A percentile compares a stretch with the other conserved stretches of the same genome.
phyloP scores from a whole-genome alignment of 2,113 vertebrate species.

The Pelobates fuscus region DNA sequence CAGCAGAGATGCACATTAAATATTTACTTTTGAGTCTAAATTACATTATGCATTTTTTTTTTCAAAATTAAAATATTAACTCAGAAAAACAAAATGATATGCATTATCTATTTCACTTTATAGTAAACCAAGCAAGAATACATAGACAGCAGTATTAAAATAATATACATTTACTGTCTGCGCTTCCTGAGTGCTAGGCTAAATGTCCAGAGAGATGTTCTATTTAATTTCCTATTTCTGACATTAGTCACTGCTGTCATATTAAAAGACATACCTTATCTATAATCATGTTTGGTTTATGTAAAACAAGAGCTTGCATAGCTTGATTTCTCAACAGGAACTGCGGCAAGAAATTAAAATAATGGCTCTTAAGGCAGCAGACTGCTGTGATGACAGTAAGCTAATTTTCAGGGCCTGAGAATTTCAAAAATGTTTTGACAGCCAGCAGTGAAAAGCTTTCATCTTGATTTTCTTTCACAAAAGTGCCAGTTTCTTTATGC shows the following conservation, averaged over 20 bases:
- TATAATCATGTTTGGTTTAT: slow-evolving; percentile 58
- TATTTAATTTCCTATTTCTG: slow-evolving; percentile 52
- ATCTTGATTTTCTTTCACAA: slow-evolving; percentile 56
- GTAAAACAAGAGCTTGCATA: slow-evolving; percentile 57
- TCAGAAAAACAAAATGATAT: too few relatives aligned
- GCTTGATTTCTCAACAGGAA: slow-evolving; percentile 60
- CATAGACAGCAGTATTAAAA: slow-evolving; percentile 13
- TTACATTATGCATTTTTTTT: too few relatives aligned
- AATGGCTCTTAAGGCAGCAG: slow-evolving; percentile 59
- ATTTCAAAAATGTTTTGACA: slow-evolving; percentile 72
- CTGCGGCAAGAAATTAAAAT: slow-evolving; percentile 64
- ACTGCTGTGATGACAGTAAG: slow-evolving; percentile 66
- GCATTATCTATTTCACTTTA: background rate
- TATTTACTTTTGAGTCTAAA: too few relatives aligned
- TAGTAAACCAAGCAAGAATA: slow-evolving; percentile 12
- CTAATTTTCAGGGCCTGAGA: slow-evolving; percentile 62
- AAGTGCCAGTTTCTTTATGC: slow-evolving; percentile 54
- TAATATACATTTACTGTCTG: slow-evolving; percentile 24
- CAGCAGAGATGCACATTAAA: too few relatives aligned
- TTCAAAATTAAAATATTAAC: too few relatives aligned
- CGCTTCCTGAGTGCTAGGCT: background rate
- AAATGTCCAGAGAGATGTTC: slow-evolving; percentile 35
- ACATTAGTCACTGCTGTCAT: slow-evolving; percentile 46
- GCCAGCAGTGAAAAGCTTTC: slow-evolving; percentile 64
- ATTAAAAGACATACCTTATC: slow-evolving; percentile 42